Percentiles rank a stretch among this genome's conserved stretches.
phyloP scores from a whole-genome alignment of 2,888 invertebrate genomes.

The Elegia similella region DNA sequence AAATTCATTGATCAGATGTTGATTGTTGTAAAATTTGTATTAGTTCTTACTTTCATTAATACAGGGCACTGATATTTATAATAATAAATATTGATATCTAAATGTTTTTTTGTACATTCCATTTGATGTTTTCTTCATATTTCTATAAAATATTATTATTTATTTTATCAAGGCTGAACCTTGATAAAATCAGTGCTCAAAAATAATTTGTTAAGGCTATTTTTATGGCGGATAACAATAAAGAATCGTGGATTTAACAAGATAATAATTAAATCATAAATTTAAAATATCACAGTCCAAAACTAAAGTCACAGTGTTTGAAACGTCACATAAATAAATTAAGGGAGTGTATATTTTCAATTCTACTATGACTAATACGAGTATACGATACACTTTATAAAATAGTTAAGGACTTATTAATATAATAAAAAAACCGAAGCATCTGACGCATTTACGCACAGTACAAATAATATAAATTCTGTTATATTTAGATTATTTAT shows the following conservation, averaged over 20 bases:
- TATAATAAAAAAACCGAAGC: background rate
- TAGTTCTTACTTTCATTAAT: constrained; percentile 22
- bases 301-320: constrained; percentile 62
- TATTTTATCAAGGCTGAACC: constrained; percentile 30
- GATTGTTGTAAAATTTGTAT: constrained; percentile 41
- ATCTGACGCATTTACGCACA: constrained; percentile 4
- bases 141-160: constrained; percentile 22
- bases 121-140: constrained; percentile 23
- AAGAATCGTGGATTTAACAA: constrained; percentile 49
- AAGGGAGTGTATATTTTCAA: constrained; percentile 64
- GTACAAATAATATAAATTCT: constrained; percentile 1
- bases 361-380: constrained; percentile 36
- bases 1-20: constrained; percentile 51
- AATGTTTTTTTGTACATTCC: constrained; percentile 21
- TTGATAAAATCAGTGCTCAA: constrained; percentile 67
- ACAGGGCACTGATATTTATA: constrained; percentile 27
- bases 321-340: constrained; percentile 55
- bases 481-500: background rate
- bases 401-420: background rate
- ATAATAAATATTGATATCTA: constrained; percentile 20
- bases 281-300: constrained; percentile 53
- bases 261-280: constrained; percentile 38
- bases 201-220: constrained; percentile 65
- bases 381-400: constrained; percentile 20
- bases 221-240: constrained; percentile 44